Base-by-base conservation (phyloP, 2,113 vertebrate species). In the Atractosteus spatula region DNA sequence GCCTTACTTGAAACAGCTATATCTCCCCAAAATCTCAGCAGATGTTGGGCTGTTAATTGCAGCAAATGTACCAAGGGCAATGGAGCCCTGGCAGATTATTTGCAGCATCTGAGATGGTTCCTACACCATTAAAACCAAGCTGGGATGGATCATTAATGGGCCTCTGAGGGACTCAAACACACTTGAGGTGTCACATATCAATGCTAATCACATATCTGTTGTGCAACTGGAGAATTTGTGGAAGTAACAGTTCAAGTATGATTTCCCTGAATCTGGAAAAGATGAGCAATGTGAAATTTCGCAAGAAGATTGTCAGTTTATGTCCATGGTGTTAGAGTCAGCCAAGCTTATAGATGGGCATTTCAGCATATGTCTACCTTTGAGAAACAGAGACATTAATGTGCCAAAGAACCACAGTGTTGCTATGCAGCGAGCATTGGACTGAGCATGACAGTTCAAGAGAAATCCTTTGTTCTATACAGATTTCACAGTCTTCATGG, bases 401-500 rank as follows among this genome's bases (percentile, higher is more conserved):
- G 14, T 62, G 65, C 43, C 11, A 7, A 67, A 67, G 2, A 45
- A 67, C 29, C 41, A 16, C 41, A 3, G 41, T 4, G 13, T 67
- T 67, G 65, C 65, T 8, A n/a, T 44, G 29, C 41, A 67, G 12
- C 11, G 6, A 6, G 65, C 8, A 8, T 3, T n/a, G 11, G 16
- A 7, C 6, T 12, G 3, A 43, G 12, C 4, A 43, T n/a, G 42
- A 11, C 5, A 67, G 14, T 51, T 67, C 42, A 43, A 14, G 4
- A 67, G 47, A 41, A 74, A 55, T 8, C 7, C 13, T 1, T 16
- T n/a, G 8, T 74, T 74, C 14, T n/a, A 62, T 3, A 3, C 62
- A 7, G 73, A 74, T 41, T 74, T 64, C 10, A 63, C 43, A 54
- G 66, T n/a, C 6, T 45, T 67, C 41, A n/a, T 67, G 65, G 16